These are phyloP conservation scores for Lysandra bellargus DNA, from an alignment of 2,888 invertebrate species.

Conservation along the genomic window DNA sequence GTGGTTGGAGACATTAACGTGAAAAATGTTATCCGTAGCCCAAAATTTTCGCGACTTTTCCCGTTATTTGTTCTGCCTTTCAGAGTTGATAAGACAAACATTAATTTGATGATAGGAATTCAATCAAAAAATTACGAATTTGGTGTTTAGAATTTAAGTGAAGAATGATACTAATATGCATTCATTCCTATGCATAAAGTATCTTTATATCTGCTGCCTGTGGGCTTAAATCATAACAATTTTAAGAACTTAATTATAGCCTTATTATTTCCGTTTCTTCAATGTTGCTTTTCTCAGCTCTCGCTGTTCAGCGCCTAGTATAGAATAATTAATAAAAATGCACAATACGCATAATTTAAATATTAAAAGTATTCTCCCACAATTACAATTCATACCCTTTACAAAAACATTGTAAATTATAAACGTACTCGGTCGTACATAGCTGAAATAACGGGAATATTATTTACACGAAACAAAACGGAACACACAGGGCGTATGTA, in stretches of 20 bases:
- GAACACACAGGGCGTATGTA: slow-evolving; percentile 27
- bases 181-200: too few species aligned
- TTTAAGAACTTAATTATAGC: too few species aligned
- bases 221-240: too few species aligned
- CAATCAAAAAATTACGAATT: not conserved
- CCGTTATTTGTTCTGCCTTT: not conserved
- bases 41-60: slow-evolving; percentile 15
- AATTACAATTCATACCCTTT: not conserved
- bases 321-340: not conserved
- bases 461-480: slow-evolving; percentile 28
- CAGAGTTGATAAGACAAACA: not conserved
- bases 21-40: not conserved
- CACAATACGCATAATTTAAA: not conserved
- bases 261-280: too few species aligned
- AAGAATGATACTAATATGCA: too few species aligned
- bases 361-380: not conserved
- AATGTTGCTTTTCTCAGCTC: too few species aligned
- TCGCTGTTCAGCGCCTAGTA: too few species aligned
- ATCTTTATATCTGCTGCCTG: too few species aligned
- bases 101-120: not conserved
- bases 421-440: slow-evolving; percentile 5
- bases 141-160: not conserved
- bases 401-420: not conserved
- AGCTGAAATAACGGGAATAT: slow-evolving; percentile 6
- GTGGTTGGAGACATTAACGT: slow-evolving; percentile 8